phyloP scores from a whole-genome alignment of 2,888 invertebrate species.

The Nomada ruficornis region DNA sequence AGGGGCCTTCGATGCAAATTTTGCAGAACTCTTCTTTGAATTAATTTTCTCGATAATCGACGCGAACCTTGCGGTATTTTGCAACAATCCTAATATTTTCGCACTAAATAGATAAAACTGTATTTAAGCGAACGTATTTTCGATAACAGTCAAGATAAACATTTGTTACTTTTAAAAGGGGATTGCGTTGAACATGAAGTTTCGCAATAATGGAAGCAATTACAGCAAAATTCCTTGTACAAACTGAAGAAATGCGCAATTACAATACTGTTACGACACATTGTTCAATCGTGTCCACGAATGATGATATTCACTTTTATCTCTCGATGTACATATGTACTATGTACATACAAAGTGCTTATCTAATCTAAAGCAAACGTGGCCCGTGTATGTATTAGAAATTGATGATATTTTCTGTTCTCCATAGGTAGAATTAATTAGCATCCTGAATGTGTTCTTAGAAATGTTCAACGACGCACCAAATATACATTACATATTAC shows the following conservation, averaged over 20 bases:
- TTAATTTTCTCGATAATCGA: slow-evolving; percentile 1
- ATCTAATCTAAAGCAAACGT: slow-evolving; percentile 42
- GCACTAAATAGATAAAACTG: not conserved
- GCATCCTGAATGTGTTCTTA: no score
- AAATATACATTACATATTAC: no score
- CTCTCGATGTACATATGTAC: not conserved
- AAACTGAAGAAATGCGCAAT: not conserved
- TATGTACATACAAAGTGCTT: slow-evolving; percentile 1
- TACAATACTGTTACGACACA: not conserved
- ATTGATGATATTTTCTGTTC: no score
- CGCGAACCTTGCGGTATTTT: not conserved
- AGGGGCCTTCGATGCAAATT: not conserved
- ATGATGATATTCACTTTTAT: slow-evolving; percentile 35
- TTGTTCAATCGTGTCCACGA: not conserved
- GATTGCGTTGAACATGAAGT: not conserved
- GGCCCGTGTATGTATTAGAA: not conserved
- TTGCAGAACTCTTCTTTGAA: not conserved
- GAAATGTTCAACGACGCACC: no score
- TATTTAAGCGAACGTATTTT: no score
- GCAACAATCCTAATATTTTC: not conserved
- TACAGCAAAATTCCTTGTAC: not conserved
- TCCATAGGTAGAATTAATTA: not conserved
- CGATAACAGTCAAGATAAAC: no score
- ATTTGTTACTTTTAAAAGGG: no score
- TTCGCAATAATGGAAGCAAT: not conserved